phyloP scores from a whole-genome alignment of 2,113 vertebrate genomes.

The Pseudorasbora parva region DNA sequence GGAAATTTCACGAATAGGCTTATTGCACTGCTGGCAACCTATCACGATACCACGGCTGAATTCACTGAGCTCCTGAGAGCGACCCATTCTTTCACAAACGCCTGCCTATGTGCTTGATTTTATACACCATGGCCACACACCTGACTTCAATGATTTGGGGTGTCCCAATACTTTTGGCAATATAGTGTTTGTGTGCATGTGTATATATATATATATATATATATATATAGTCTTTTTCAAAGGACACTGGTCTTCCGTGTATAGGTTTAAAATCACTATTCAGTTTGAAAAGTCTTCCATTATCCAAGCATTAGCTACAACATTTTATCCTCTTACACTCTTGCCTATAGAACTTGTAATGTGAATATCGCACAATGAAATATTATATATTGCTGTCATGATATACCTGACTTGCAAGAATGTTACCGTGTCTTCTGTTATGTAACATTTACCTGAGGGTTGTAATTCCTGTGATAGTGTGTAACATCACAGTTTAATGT shows the following conservation, averaged over 20 bases:
- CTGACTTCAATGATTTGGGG: too few species aligned
- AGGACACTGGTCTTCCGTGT: slow-evolving; percentile 4
- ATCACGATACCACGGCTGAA: too few species aligned
- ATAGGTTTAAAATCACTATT: slow-evolving; percentile 7
- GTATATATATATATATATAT: not conserved
- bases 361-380: slow-evolving; percentile 42
- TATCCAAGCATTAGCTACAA: slow-evolving; percentile 1
- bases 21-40: too few species aligned
- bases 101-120: too few species aligned
- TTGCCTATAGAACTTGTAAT: slow-evolving; percentile 11
- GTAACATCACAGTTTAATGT: not conserved
- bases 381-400: slow-evolving; percentile 14
- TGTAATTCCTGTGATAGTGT: slow-evolving; percentile 3
- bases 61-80: too few species aligned
- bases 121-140: too few species aligned
- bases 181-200: too few species aligned
- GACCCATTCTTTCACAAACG: too few species aligned
- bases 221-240: not conserved
- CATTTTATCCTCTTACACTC: not conserved
- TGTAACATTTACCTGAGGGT: slow-evolving; percentile 2
- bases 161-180: too few species aligned
- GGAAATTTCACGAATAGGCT: too few species aligned
- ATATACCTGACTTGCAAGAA: slow-evolving; percentile 22
- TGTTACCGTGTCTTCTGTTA: not conserved
- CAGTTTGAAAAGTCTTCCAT: slow-evolving; percentile 46